A percentile compares a stretch with the other conserved stretches of the same genome.
These are phyloP conservation scores for Mus pahari DNA, from an alignment of 2,113 vertebrate species.

Conservation along the genomic window DNA sequence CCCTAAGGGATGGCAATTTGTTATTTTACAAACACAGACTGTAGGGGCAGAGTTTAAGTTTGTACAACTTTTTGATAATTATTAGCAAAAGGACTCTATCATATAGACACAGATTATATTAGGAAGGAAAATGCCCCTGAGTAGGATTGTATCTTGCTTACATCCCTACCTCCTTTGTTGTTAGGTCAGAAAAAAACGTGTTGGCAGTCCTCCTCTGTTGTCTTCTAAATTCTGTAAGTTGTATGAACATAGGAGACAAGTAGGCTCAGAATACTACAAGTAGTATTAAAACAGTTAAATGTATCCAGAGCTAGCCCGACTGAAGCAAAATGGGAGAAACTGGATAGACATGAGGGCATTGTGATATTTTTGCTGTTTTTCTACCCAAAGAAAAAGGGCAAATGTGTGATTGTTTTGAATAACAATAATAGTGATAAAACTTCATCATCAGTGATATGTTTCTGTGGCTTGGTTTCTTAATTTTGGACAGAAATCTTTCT, in stretches of 20 bases:
- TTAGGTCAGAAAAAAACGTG: neutral
- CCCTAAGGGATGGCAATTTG: neutral
- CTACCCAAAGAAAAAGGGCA: neutral
- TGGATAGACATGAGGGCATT: too few species aligned
- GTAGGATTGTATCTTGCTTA: neutral
- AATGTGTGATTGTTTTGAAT: neutral
- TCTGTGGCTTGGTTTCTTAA: slow-evolving; percentile 46
- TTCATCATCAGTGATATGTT: neutral
- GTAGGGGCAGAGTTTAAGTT: neutral
- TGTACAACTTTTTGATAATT: neutral
- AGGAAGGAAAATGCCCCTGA: neutral
- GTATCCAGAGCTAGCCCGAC: neutral
- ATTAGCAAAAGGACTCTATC: neutral
- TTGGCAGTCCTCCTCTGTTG: neutral
- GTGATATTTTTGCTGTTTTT: neutral
- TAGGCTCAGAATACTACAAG: neutral
- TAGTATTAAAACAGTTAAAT: slow-evolving; percentile 52
- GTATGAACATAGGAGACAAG: neutral
- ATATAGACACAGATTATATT: neutral
- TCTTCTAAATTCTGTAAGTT: neutral
- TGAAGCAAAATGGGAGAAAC: neutral
- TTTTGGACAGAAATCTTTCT: slow-evolving; percentile 20
- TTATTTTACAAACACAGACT: neutral
- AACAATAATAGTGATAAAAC: neutral
- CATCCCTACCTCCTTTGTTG: neutral